Evolutionary conservation across 2,888 invertebrate genomes (phyloP), one percentile per base, ranked within the genome.

Genomic region (Antheraea assamensis): DNA sequence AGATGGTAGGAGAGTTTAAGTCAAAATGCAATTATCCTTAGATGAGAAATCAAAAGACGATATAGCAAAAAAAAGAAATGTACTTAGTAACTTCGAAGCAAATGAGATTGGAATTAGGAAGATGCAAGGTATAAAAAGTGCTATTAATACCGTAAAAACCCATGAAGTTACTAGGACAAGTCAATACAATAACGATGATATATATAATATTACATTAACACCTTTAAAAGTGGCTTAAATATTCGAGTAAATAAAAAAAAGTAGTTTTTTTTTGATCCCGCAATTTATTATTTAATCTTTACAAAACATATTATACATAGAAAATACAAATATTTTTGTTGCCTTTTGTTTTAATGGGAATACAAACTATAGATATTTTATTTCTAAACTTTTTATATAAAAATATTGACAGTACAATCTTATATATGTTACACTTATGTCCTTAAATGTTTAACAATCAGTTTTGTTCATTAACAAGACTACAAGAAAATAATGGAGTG

Each of bases 1-100:
- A 8, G 75, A 79, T 27, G 71, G 52, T 7, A 82, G 86, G 27
- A 83, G 82, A 47, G 74, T 89, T 0, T 85, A 83, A 47, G 86
- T 90, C 1, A 84, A 90, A 78, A 77, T 88, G 0, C 81, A 88
- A 74, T 49, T 88, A 10, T 83, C 76, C 52, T 75, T 90, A 0
- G 87, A 88, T 4, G 83, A 87, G 1, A 82, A 85, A 31, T 55
- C 83, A 19, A 82, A 81, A 74, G 72, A 80, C 17, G 72, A 73
- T 8, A 55, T 82, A 17, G 73, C 72, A 24, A 75, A n/a, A 17
- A 47, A 70, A 21, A 75, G 61, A 47, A 74, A 66, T 71, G 66
- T 58, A n/a, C 24, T 75, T 7, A 64, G 21, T 35, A 61, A 27
- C 17, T 30, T 58, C 1, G 27, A 71, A 24, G 61, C 19, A n/a